Percentiles rank a stretch among this genome's conserved stretches.
These are phyloP conservation scores for Parnassius smintheus DNA, from an alignment of 2,888 invertebrate genomes.

Conservation along the genomic window DNA sequence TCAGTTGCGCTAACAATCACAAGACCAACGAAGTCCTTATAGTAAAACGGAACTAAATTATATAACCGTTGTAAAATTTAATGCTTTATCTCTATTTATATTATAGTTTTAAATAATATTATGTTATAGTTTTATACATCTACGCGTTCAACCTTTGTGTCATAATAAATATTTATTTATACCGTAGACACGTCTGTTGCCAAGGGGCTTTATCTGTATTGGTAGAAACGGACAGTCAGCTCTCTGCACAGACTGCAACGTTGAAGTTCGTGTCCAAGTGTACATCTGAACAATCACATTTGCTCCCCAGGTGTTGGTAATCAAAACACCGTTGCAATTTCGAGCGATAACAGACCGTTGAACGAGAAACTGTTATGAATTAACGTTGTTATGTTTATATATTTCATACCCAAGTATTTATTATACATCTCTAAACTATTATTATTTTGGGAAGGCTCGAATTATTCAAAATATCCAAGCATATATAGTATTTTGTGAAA, in stretches of 20 bases:
- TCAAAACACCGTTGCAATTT: conserved; percentile 46
- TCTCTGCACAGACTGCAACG: conserved; percentile 39
- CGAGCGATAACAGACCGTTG: conserved; percentile 40
- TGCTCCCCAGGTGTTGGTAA: conserved; percentile 58
- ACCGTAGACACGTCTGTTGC: not conserved
- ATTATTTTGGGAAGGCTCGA: too few relatives aligned
- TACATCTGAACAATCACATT: conserved; percentile 47
- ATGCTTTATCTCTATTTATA: too few relatives aligned
- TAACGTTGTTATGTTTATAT: not conserved
- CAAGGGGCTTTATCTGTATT: conserved; percentile 19
- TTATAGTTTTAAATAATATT: too few relatives aligned
- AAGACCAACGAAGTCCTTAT: too few relatives aligned
- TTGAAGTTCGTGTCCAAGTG: conserved; percentile 51
- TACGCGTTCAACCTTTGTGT: too few relatives aligned
- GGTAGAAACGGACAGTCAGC: conserved; percentile 36
- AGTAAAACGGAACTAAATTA: not conserved
- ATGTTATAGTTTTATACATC: too few relatives aligned
- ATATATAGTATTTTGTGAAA: too few relatives aligned
- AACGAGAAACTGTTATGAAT: conserved; percentile 9
- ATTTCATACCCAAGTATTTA: not conserved
- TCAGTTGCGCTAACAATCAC: too few relatives aligned
- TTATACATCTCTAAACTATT: not conserved
- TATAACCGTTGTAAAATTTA: too few relatives aligned
- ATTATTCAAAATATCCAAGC: too few relatives aligned
- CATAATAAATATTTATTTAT: too few relatives aligned